Conservation (phyloP, 1,140 invertebrate species). For the Aphaenogaster rudis region DNA sequence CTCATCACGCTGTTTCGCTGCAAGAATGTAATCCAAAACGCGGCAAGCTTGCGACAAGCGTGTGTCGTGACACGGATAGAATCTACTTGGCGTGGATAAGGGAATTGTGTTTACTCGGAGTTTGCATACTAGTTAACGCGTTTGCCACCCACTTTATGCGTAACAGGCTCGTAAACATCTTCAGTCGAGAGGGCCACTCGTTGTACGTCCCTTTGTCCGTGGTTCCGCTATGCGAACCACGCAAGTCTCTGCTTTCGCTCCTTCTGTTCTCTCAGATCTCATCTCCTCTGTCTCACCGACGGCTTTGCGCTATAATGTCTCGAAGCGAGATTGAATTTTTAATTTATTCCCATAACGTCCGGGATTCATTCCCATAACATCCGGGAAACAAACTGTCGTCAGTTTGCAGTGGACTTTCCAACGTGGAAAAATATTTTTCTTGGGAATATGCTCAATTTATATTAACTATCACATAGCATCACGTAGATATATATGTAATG, state of each 20-base stretch:
- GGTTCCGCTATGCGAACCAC: constrained; percentile 56
- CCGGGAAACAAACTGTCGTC: constrained; percentile 22
- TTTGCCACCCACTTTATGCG: constrained; percentile 78
- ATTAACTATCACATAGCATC: neutral
- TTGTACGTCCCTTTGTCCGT: constrained; percentile 75
- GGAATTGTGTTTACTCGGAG: constrained; percentile 85
- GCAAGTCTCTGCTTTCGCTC: constrained; percentile 50
- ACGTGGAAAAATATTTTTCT: neutral
- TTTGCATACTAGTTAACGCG: constrained; percentile 84
- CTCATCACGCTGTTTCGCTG: constrained; percentile 26
- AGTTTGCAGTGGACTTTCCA: neutral
- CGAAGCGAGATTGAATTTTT: constrained; percentile 50
- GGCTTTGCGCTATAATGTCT: neutral
- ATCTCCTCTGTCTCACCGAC: neutral
- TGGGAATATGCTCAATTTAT: neutral
- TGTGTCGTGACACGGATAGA: constrained; percentile 50
- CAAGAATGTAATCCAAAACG: constrained; percentile 66
- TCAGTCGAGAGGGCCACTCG: constrained; percentile 78
- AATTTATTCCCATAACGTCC: constrained; percentile 37
- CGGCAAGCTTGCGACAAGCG: constrained; percentile 61
- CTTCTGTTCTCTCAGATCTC: constrained; percentile 54
- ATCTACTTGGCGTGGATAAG: constrained; percentile 77
- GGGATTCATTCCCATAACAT: constrained; percentile 31
- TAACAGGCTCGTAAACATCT: constrained; percentile 83
- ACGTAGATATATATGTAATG: neutral